A percentile compares a stretch with the other conserved stretches of the same genome.
Conservation (phyloP, 2,888 invertebrate species). For the Mechanitis mazaeus region DNA sequence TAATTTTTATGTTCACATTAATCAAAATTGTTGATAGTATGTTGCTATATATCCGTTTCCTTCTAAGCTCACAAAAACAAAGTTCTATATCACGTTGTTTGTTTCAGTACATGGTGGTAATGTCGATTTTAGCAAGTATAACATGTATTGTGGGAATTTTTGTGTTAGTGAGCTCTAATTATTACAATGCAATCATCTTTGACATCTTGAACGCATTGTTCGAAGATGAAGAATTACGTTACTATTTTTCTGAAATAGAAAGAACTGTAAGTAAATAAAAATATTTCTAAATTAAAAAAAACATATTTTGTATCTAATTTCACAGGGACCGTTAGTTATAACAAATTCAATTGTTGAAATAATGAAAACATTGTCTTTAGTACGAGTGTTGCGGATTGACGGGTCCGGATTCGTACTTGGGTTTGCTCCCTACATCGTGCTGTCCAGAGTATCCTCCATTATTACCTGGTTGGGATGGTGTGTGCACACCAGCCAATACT, state of each 20-base stretch:
- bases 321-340: too few relatives aligned
- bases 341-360: too few relatives aligned
- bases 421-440: constrained; percentile 10
- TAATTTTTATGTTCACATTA: too few relatives aligned
- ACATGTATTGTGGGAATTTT: constrained; percentile 10
- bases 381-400: constrained; percentile 73
- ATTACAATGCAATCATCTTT: neutral
- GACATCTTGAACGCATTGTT: neutral
- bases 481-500: neutral
- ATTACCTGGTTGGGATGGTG: too few relatives aligned
- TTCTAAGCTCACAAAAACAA: too few relatives aligned
- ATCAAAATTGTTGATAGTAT: too few relatives aligned
- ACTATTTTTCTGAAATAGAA: too few relatives aligned
- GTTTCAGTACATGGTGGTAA: constrained; percentile 15
- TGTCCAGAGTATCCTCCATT: constrained; percentile 1
- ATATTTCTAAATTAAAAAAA: too few relatives aligned
- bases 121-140: constrained; percentile 9
- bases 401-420: constrained; percentile 46
- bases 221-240: neutral
- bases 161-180: neutral
- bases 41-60: too few relatives aligned
- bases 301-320: too few relatives aligned
- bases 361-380: constrained; percentile 44
- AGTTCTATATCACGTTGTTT: neutral
- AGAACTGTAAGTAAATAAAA: too few relatives aligned